phyloP scores from a whole-genome alignment of 2,113 vertebrate genomes.

The Glaucidium brasilianum region DNA sequence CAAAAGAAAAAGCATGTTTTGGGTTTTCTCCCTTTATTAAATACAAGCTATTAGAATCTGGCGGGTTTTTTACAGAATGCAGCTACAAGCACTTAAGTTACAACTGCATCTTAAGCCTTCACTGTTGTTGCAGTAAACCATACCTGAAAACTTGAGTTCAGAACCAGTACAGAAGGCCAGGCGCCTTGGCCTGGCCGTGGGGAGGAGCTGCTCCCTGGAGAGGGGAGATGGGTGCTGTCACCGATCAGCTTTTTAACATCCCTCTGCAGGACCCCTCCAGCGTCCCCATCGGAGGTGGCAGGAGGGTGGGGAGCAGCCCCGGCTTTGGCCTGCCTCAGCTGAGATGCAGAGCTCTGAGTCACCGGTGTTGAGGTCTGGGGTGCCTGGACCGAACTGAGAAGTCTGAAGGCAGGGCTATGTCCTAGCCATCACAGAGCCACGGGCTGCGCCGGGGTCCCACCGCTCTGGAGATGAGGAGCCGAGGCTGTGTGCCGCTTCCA shows the following conservation, averaged over 20 bases:
- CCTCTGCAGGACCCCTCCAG: neutral
- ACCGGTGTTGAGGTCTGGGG: accelerated
- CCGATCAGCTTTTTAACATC: neutral
- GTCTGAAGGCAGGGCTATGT: neutral
- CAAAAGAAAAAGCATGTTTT: neutral
- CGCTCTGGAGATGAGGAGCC: neutral
- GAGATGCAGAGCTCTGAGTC: neutral
- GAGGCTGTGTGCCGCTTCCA: neutral
- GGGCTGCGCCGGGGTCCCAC: neutral
- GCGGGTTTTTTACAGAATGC: neutral
- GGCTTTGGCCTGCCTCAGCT: neutral
- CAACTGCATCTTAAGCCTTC: neutral
- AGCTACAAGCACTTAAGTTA: neutral
- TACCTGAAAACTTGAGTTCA: neutral
- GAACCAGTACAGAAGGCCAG: neutral
- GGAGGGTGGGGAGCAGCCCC: neutral
- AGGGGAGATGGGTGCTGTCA: neutral
- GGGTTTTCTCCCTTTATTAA: neutral
- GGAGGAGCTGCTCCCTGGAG: neutral
- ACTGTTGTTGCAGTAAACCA: neutral
- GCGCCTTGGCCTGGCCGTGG: accelerated
- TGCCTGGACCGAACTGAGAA: neutral
- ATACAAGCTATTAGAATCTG: neutral
- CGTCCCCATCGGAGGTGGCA: accelerated
- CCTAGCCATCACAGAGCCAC: no score